Percentiles rank a stretch among this genome's conserved stretches.
These are phyloP conservation scores for Macaria notata DNA, from an alignment of 2,888 invertebrate genomes.

Conservation along the genomic window DNA sequence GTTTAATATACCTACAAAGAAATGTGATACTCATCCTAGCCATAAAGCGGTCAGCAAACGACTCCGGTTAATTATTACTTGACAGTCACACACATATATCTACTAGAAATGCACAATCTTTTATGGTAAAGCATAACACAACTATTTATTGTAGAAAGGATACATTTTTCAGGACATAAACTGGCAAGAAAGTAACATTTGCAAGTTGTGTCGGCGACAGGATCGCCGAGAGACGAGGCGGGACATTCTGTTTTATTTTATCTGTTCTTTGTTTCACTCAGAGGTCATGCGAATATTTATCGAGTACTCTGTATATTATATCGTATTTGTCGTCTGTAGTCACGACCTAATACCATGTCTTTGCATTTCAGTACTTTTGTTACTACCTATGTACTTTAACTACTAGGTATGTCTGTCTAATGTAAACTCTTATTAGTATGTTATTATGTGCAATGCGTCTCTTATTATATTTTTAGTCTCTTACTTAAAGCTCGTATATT, in stretches of 20 bases:
- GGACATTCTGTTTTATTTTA: slow-evolving; percentile 9
- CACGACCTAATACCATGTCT: too few relatives aligned
- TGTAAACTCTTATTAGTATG: too few relatives aligned
- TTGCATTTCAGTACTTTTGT: too few relatives aligned
- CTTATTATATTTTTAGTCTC: too few relatives aligned
- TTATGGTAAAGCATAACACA: slow-evolving; percentile 10
- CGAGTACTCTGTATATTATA: too few relatives aligned
- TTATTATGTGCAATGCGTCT: too few relatives aligned
- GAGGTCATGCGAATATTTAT: slow-evolving; percentile 10
- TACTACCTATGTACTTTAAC: too few relatives aligned
- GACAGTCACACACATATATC: slow-evolving; percentile 11
- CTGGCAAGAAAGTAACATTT: slow-evolving; percentile 32
- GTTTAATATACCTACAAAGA: not conserved
- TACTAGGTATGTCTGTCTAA: too few relatives aligned
- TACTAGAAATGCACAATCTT: not conserved
- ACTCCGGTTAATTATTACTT: slow-evolving; percentile 1
- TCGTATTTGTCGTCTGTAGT: too few relatives aligned
- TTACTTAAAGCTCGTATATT: too few relatives aligned
- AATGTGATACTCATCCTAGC: not conserved
- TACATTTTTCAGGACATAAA: slow-evolving; percentile 31
- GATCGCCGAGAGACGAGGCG: slow-evolving; percentile 24
- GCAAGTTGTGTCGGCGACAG: slow-evolving; percentile 28
- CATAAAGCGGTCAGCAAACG: slow-evolving; percentile 1
- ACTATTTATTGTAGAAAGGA: slow-evolving; percentile 15
- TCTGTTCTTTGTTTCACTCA: slow-evolving; percentile 19